phyloP scores from a whole-genome alignment of 1,140 invertebrate species.

The Atopsyche davidsoni region DNA sequence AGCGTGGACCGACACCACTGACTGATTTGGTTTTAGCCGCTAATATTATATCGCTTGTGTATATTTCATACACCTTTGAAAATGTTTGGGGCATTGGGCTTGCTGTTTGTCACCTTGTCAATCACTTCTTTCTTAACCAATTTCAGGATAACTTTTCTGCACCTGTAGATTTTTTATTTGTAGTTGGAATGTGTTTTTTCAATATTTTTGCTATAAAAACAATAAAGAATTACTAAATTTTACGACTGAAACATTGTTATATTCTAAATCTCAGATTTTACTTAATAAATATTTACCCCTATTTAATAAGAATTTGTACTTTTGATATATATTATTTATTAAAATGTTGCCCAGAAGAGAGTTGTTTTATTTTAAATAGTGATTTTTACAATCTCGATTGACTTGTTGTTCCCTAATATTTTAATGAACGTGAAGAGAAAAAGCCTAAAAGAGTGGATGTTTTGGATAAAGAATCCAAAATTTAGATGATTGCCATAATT shows the following conservation, averaged over 20 bases:
- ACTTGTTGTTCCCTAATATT: no score
- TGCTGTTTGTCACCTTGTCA: constrained; percentile 25
- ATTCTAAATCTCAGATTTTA: neutral
- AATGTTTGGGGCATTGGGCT: constrained; percentile 29
- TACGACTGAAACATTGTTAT: neutral
- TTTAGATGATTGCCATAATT: no score
- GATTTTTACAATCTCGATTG: no score
- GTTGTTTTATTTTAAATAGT: no score
- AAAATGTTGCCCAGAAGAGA: no score
- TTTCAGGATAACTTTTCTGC: constrained; percentile 25
- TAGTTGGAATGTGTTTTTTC: constrained; percentile 30
- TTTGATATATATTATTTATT: no score
- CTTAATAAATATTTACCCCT: no score
- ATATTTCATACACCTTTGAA: constrained; percentile 24
- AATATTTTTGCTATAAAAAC: constrained; percentile 29
- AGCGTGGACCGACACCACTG: constrained; percentile 10
- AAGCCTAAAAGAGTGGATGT: no score
- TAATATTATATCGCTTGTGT: constrained; percentile 26
- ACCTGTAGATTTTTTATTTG: constrained; percentile 28
- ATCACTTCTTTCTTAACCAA: constrained; percentile 28
- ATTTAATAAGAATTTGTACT: no score
- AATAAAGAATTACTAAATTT: constrained; percentile 25
- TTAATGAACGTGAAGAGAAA: no score
- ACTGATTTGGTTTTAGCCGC: constrained; percentile 25
- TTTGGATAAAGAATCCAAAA: no score